These are phyloP conservation scores for Squalus acanthias DNA, from an alignment of 2,797 vertebrate species.

Conservation along the genomic window DNA sequence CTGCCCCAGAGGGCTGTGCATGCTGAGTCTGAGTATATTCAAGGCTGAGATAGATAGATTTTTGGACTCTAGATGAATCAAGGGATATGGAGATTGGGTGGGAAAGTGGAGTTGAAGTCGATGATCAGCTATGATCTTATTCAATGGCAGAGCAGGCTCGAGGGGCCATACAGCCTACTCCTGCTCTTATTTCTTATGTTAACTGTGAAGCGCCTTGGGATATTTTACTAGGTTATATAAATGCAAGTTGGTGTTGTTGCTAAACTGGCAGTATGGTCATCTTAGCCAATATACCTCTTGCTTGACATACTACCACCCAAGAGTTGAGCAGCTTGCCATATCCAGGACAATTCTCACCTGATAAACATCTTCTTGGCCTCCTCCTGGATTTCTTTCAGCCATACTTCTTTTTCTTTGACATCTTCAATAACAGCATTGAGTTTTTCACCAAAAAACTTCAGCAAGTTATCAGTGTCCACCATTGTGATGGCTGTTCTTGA, in stretches of 20 bases:
- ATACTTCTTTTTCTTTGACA: slow-evolving; percentile 66
- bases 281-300: background rate
- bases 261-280: background rate
- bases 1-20: too few species aligned
- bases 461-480: slow-evolving; percentile 55
- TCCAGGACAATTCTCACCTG: slow-evolving; percentile 54
- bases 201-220: background rate
- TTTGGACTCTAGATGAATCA: too few species aligned
- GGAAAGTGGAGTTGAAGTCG: too few species aligned
- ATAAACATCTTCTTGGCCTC: slow-evolving; percentile 80
- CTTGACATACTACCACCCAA: background rate
- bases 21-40: too few species aligned
- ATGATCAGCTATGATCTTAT: too few species aligned
- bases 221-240: background rate
- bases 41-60: too few species aligned
- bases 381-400: slow-evolving; percentile 81
- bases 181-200: too few species aligned
- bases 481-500: slow-evolving; percentile 44
- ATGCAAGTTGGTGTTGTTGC: background rate
- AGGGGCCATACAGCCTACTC: too few species aligned
- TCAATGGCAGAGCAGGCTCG: too few species aligned
- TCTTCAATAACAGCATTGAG: slow-evolving; percentile 65
- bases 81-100: too few species aligned
- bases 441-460: slow-evolving; percentile 63
- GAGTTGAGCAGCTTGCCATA: background rate